These are phyloP conservation scores for Trichomalopsis sarcophagae DNA, from an alignment of 1,140 invertebrate genomes.

Conservation along the genomic window DNA sequence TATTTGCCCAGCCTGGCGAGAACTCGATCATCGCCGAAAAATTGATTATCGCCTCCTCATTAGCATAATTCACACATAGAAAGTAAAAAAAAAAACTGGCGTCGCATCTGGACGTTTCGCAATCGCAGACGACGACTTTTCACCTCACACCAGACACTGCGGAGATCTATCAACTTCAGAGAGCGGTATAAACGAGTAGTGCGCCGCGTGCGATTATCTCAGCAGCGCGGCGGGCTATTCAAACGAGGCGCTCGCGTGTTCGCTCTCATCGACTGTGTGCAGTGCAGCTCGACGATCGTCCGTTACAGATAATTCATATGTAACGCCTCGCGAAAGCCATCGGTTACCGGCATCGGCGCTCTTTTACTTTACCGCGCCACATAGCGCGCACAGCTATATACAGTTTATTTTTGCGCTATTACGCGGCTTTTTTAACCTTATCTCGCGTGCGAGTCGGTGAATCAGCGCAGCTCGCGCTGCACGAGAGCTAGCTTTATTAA, in stretches of 20 bases:
- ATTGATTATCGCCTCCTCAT: neutral
- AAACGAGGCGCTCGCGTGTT: slow-evolving; percentile 42
- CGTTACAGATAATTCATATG: slow-evolving; percentile 23
- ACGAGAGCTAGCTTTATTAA: slow-evolving; percentile 7
- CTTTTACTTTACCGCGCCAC: slow-evolving; percentile 25
- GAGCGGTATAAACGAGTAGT: neutral
- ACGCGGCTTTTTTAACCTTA: slow-evolving; percentile 31
- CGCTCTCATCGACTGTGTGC: neutral
- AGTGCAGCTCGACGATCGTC: slow-evolving; percentile 10
- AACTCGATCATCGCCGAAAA: neutral
- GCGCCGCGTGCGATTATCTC: slow-evolving; percentile 17
- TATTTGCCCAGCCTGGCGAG: neutral
- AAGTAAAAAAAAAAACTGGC: no score
- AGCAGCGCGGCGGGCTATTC: neutral
- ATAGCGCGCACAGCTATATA: neutral
- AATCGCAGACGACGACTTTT: no score
- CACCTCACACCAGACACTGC: neutral
- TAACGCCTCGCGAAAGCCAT: slow-evolving; percentile 29
- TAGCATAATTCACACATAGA: no score
- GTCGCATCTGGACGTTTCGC: no score
- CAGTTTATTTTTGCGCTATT: slow-evolving; percentile 42
- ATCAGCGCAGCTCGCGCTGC: neutral
- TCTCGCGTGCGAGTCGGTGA: neutral
- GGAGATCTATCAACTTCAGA: slow-evolving; percentile 34
- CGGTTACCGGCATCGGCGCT: neutral